Percentiles rank a stretch among this genome's conserved stretches.
These are phyloP conservation scores for Phyllotreta striolata DNA, from an alignment of 2,888 invertebrate species.

Conservation along the genomic window DNA sequence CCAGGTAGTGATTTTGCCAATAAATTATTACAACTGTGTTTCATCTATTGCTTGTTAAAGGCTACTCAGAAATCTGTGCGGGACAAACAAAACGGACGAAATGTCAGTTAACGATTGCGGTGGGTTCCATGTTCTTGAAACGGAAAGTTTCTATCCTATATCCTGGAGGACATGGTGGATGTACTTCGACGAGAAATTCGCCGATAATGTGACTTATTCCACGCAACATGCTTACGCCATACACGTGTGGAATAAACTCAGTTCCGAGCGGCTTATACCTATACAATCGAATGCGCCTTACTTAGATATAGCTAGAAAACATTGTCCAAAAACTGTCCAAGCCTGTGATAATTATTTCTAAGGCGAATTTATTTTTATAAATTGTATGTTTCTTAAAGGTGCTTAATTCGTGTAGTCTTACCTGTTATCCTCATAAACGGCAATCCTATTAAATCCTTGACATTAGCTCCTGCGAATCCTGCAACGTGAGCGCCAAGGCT, in stretches of 20 bases:
- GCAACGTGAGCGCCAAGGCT: slow-evolving; percentile 68
- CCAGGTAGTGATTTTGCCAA: slow-evolving; percentile 58
- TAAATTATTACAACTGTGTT: background rate
- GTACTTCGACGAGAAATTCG: slow-evolving; percentile 65
- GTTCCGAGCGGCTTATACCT: slow-evolving; percentile 56
- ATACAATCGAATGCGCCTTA: slow-evolving; percentile 63
- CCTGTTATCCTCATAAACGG: slow-evolving; percentile 60
- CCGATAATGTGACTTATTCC: slow-evolving; percentile 56
- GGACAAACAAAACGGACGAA: slow-evolving; percentile 62
- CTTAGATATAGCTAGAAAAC: slow-evolving; percentile 61
- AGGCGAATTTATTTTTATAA: background rate
- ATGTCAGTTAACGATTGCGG: slow-evolving; percentile 67
- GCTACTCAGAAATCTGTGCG: slow-evolving; percentile 67
- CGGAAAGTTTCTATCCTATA: slow-evolving; percentile 72
- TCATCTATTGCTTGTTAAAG: slow-evolving; percentile 41
- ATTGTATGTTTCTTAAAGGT: no score
- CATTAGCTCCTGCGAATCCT: slow-evolving; percentile 58
- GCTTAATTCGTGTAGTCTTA: slow-evolving; percentile 40
- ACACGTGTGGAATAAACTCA: slow-evolving; percentile 69
- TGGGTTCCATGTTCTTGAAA: slow-evolving; percentile 70
- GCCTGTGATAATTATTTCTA: slow-evolving; percentile 47
- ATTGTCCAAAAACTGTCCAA: slow-evolving; percentile 63
- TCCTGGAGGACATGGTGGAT: slow-evolving; percentile 67
- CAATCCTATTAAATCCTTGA: slow-evolving; percentile 51
- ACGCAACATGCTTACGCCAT: slow-evolving; percentile 62